Base-by-base conservation (phyloP, 1,140 invertebrate species). In the Drosophila arawakana region DNA sequence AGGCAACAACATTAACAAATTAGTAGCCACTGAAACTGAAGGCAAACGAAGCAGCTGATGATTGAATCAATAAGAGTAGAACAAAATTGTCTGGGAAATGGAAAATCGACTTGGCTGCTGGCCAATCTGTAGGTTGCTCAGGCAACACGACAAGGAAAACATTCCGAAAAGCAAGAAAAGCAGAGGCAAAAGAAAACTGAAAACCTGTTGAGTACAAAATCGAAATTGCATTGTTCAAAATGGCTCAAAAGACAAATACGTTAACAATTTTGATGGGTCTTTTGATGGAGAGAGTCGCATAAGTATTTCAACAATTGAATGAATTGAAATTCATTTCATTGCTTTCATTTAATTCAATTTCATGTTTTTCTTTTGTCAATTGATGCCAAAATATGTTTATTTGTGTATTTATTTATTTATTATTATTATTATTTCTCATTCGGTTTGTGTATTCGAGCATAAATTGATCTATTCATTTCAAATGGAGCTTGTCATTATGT, bases 311-410 rank as follows among this genome's bases (percentile, higher is more conserved):
- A 63, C 34, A 52, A 49, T 30, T 37, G 39, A 68, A 73, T 85
- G 71, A 83, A 83, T 84, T 83, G 66, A 83, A 30, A 88, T 79
- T 88, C 76, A 82, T 82, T 86, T 88, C 83, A 72, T 68, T 82
- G 73, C 66, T 30, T 30, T 63, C 82, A 83, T 80, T 86, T 86
- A 86, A 80, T 88, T 82, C 69, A 88, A 86, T 88, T 85, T 30
- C 25, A 25, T 50, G 35, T 44, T 46, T 35, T 21, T 57, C 43
- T 3, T 54, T 66, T 39, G 57, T 57, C 76, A 62, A 75, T 70
- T 78, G 62, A 34, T 39, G 15, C 3, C 2, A n/a, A 58, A 65
- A 65, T 49, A 39, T n/a, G 60, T 50, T 11, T 34, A 18, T 34
- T 30, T 15, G 34, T 35, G n/a, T 35, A 52, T 34, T 52, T 30